phyloP scores from a whole-genome alignment of 1,140 invertebrate species.

The Tenebrio molitor region DNA sequence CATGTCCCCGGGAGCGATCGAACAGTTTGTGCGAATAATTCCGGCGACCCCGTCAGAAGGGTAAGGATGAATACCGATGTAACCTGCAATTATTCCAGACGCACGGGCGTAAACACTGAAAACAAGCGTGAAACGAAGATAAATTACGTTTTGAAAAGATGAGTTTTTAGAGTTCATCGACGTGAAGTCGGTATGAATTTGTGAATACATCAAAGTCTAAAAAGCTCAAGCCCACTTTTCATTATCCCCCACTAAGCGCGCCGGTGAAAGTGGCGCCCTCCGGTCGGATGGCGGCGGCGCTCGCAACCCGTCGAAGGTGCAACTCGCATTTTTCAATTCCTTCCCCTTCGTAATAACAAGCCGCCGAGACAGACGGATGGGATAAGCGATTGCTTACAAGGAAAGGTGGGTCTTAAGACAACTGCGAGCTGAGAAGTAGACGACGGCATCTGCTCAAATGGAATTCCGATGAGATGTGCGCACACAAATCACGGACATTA shows the following conservation, averaged over 20 bases:
- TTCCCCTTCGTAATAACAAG: conserved; percentile 56
- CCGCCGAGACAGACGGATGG: conserved; percentile 59
- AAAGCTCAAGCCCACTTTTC: conserved; percentile 64
- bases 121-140: conserved; percentile 65
- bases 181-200: conserved; percentile 65
- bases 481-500: conserved; percentile 52
- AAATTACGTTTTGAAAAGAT: conserved; percentile 66
- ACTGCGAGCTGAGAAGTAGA: conserved; percentile 59
- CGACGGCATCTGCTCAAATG: conserved; percentile 55
- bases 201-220: conserved; percentile 66
- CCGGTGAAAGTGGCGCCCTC: conserved; percentile 56
- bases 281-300: conserved; percentile 47
- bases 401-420: conserved; percentile 59
- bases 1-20: neutral
- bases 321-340: conserved; percentile 60
- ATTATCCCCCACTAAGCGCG: conserved; percentile 57
- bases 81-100: conserved; percentile 60
- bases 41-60: neutral
- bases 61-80: conserved; percentile 46
- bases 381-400: conserved; percentile 60
- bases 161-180: conserved; percentile 66
- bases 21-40: neutral
- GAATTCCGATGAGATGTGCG: conserved; percentile 58
- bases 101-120: conserved; percentile 59
- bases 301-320: conserved; percentile 54